These are phyloP conservation scores for Microcebus jonahi DNA, from an alignment of 2,113 vertebrate genomes.

Conservation along the genomic window DNA sequence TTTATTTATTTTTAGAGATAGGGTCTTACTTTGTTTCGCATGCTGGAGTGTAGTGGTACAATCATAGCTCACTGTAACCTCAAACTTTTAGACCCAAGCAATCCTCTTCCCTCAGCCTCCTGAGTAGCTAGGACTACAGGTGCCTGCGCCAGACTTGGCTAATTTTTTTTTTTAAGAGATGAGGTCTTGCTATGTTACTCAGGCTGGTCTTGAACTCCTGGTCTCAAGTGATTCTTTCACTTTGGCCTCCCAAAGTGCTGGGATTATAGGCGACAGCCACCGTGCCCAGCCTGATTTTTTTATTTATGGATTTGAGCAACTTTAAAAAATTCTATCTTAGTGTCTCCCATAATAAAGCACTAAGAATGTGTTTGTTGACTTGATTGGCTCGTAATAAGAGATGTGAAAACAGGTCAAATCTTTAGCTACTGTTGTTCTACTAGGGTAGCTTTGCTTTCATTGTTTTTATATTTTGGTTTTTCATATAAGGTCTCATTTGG, in stretches of 20 bases:
- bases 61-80: not conserved
- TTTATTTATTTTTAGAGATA: not conserved
- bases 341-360: not conserved
- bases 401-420: not conserved
- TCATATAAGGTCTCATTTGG: not conserved
- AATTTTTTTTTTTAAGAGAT: not conserved
- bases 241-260: not conserved
- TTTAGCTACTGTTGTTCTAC: not conserved
- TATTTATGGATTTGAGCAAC: conserved; percentile 31
- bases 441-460: not conserved
- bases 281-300: not conserved
- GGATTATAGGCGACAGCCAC: not conserved
- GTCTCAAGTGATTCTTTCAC: not conserved
- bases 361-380: not conserved
- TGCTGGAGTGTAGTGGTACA: not conserved
- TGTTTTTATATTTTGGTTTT: not conserved
- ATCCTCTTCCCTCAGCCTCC: not conserved
- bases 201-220: not conserved
- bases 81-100: not conserved
- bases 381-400: not conserved
- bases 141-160: not conserved
- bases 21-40: not conserved
- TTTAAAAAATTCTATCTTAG: not conserved
- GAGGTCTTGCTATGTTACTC: not conserved
- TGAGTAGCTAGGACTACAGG: not conserved